A percentile compares a stretch with the other conserved stretches of the same genome.
Conservation (phyloP, 2,113 vertebrate genomes). For the Epinephelus moara region DNA sequence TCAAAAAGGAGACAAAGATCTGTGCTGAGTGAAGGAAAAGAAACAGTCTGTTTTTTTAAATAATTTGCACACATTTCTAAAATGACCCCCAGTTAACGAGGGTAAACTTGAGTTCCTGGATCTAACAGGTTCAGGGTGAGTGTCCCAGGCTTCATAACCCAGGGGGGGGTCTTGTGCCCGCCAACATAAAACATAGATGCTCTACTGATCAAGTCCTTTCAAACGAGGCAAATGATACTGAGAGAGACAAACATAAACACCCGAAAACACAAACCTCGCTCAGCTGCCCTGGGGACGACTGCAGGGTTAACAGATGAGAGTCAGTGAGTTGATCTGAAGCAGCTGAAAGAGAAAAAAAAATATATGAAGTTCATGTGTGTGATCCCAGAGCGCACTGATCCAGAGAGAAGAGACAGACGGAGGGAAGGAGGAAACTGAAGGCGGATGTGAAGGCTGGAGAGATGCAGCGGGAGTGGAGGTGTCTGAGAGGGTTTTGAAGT, state of each 20-base stretch:
- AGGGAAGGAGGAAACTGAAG: neutral
- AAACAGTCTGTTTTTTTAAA: neutral
- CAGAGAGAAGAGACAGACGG: neutral
- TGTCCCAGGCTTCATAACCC: neutral
- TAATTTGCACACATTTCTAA: neutral
- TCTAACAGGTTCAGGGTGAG: neutral
- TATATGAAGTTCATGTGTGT: neutral
- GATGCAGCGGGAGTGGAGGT: neutral
- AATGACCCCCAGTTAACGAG: neutral
- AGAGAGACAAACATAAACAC: conserved; percentile 2
- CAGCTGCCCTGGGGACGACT: neutral
- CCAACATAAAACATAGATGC: neutral
- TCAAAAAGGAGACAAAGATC: neutral
- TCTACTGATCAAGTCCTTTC: neutral
- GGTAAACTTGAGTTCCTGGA: neutral
- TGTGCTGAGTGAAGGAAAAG: neutral
- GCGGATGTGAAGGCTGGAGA: neutral
- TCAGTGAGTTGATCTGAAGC: neutral
- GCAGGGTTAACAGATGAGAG: conserved; percentile 20
- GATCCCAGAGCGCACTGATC: neutral
- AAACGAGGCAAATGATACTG: neutral
- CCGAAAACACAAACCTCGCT: neutral
- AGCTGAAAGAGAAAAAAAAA: neutral
- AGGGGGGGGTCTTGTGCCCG: neutral
- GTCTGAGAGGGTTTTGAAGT: conserved; percentile 7